Evolutionary conservation across 2,797 vertebrate species (phyloP).

Genomic region (Mus minutoides): DNA sequence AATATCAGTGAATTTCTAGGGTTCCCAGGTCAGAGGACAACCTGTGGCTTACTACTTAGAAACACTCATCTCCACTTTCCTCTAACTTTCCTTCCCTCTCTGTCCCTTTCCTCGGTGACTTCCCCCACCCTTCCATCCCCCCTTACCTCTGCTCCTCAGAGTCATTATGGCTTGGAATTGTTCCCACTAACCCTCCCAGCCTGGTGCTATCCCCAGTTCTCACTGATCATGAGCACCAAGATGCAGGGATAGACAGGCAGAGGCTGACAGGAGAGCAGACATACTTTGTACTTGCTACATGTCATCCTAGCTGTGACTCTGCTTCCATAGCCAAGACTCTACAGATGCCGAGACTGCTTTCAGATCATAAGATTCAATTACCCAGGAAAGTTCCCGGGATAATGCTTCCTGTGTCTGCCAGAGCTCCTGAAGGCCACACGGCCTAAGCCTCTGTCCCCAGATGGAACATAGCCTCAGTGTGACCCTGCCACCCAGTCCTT

Average conservation of each 20-base stretch:
- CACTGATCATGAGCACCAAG: no score
- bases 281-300: fast-evolving
- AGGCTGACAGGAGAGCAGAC: neutral
- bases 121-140: fast-evolving
- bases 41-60: neutral
- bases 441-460: neutral
- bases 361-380: neutral
- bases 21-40: neutral
- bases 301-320: neutral
- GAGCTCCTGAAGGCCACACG: neutral
- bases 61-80: no score
- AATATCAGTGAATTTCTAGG: neutral
- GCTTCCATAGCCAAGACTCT: no score
- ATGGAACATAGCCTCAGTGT: fast-evolving
- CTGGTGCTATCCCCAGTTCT: neutral
- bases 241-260: neutral
- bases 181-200: neutral
- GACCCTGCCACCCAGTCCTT: fast-evolving
- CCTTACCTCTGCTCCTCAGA: neutral
- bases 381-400: neutral
- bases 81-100: neutral
- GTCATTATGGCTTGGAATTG: neutral
- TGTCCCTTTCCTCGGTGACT: neutral
- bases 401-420: neutral
- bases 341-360: neutral